Evolutionary conservation across 53 echinoderm and acorn worm species (phyloP), one percentile per base, ranked within the genome.

Genomic region (Glandiceps talaboti): DNA sequence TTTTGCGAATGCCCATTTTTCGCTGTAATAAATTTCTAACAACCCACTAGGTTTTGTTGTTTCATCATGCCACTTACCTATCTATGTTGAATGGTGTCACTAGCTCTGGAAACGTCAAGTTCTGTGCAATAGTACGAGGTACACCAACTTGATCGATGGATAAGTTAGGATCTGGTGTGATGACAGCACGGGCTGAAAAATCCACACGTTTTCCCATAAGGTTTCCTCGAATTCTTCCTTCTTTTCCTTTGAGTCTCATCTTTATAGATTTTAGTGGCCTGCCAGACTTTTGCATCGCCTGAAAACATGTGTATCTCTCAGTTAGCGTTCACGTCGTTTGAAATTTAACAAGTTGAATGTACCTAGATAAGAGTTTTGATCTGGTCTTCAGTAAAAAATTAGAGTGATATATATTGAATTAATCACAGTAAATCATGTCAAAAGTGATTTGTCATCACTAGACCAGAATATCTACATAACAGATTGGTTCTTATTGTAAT

Each of bases 141-240:
- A 93, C 93, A 25, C 99, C 99, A 0, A 99, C 99, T 76, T 99
- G 99, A 79, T 99, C 99, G 74, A 99, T 99, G 89, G 87, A 87
- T 28, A 99, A 77, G 77, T 99, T 99, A 26, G 99, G 99, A 77
- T 99, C 99, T 0, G 99, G 99, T 1, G 99, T 99, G 86, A 99
- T 94, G 31, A 99, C 94, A 79, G 94, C 94, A 86, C 99, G 94
- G 74, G 99, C 99, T 0, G 99, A 99, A 79, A 99, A 99, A 81
- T 99, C 99, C 33, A 97, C 99, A 85, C 94, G 93, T 76, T 99
- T 99, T 1, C 99, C 99, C 99, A 99, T 99, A 31, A 99, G 88
- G 90, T 94, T 94, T 79, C 93, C 99, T 85, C 93, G 93, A 74
- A 94, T 91, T 82, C 99, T 93, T 32, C 99, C 99, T 33, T 99